Base-by-base conservation (phyloP, 2,113 vertebrate species). In the Phalacrocorax carbo region DNA sequence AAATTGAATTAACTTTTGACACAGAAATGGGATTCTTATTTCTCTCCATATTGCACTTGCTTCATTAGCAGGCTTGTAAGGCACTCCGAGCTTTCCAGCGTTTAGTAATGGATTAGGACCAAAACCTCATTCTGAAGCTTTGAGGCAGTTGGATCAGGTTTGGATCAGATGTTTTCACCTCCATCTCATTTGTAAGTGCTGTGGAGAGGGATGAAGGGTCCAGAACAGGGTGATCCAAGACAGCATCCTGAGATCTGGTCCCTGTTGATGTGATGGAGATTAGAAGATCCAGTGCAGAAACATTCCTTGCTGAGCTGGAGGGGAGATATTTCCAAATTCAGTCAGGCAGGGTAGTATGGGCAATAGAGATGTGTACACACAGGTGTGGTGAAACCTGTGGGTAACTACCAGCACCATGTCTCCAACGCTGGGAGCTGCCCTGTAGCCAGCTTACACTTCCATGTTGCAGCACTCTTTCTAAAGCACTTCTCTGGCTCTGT, bases 1-100 rank as follows among this genome's bases (percentile, higher is more conserved):
- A 77, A 91, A 91, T 17, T 77, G 42, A 85, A 73, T 86, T 90
- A 13, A 18, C n/a, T 86, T 95, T 77, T 82, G 66, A 75, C 88
- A 94, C 57, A 42, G 51, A 80, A 93, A 8, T 0, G 6, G 64
- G 30, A 52, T 82, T 54, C 0, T 0, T 73, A 18, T 79, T 93
- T 79, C 55, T 94, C 61, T 85, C n/a, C 15, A 57, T 85, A 23
- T 32, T 84, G 48, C 66, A 36, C 30, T 57, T 87, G 49, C 51
- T 76, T 94, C 26, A 8, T 86, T 88, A 93, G 34, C 46, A 91
- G 69, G 58, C 76, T 84, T 40, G 42, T 69, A 58, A 83, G 61
- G 40, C 18, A 10, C 46, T 79, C 65, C 54, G 61, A 61, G 58
- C 49, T 76, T 55, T 14, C 58, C 73, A 84, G 86, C 25, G 22